Conservation (phyloP, 2,888 invertebrate genomes). For the Achlya flavicornis region DNA sequence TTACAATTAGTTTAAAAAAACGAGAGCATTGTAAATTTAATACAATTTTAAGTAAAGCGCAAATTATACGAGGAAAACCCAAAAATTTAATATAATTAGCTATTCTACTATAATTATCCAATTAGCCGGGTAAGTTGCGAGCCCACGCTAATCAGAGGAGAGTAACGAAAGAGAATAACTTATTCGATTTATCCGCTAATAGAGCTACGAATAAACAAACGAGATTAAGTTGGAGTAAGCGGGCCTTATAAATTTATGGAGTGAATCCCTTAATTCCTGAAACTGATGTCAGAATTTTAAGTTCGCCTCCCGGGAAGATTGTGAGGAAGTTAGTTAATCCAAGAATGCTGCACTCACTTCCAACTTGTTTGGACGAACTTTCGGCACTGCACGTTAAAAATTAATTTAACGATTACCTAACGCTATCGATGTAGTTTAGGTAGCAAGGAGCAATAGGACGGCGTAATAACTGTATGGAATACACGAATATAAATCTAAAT, state of each 20-base stretch:
- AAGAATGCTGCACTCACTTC: slow-evolving; percentile 46
- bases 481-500: too few relatives aligned
- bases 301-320: slow-evolving; percentile 63
- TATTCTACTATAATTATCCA: slow-evolving; percentile 62
- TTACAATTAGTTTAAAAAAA: not conserved
- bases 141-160: slow-evolving; percentile 59
- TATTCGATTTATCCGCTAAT: slow-evolving; percentile 76
- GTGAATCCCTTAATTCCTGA: slow-evolving; percentile 67
- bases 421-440: not conserved
- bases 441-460: not conserved
- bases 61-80: slow-evolving; percentile 20
- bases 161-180: slow-evolving; percentile 74
- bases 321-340: slow-evolving; percentile 68
- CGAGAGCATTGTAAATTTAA: not conserved
- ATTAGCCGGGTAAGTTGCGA: slow-evolving; percentile 61
- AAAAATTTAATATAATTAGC: slow-evolving; percentile 45
- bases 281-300: slow-evolving; percentile 77
- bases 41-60: not conserved
- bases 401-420: slow-evolving; percentile 7
- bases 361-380: slow-evolving; percentile 39
- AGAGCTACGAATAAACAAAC: slow-evolving; percentile 73
- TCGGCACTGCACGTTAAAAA: slow-evolving; percentile 34
- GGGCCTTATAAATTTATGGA: slow-evolving; percentile 69
- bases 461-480: not conserved
- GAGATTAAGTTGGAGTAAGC: slow-evolving; percentile 69